phyloP scores from a whole-genome alignment of 2,888 invertebrate species.

The Callyntrura guangdongensis region DNA sequence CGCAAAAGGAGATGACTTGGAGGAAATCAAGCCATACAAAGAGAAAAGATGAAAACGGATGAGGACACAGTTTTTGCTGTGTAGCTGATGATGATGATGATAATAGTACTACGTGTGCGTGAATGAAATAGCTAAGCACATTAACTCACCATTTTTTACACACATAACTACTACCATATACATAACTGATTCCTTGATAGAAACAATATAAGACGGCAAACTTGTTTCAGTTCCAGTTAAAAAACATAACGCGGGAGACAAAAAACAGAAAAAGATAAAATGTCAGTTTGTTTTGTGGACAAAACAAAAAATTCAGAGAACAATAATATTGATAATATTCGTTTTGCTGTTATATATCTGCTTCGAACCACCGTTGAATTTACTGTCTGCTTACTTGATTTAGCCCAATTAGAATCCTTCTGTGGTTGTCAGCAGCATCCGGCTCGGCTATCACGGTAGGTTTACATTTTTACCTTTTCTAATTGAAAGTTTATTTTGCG shows the following conservation, averaged over 20 bases:
- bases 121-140: slow-evolving; percentile 23
- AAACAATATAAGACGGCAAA: slow-evolving; percentile 43
- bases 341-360: too few relatives aligned
- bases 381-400: too few relatives aligned
- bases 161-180: slow-evolving; percentile 24
- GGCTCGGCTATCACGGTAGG: too few relatives aligned
- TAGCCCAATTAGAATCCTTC: too few relatives aligned
- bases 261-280: slow-evolving; percentile 19
- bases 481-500: too few relatives aligned
- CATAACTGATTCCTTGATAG: neutral
- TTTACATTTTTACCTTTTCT: too few relatives aligned
- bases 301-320: neutral
- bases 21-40: slow-evolving; percentile 68
- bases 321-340: too few relatives aligned
- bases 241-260: neutral
- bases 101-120: slow-evolving; percentile 13
- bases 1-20: slow-evolving; percentile 72
- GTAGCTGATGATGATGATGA: neutral
- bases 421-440: too few relatives aligned
- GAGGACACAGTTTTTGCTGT: neutral
- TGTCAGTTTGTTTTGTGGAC: slow-evolving; percentile 17
- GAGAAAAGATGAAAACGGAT: slow-evolving; percentile 65
- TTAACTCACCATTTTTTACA: slow-evolving; percentile 27
- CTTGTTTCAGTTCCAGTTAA: slow-evolving; percentile 23
- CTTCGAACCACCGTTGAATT: too few relatives aligned